These are phyloP conservation scores for Notocelia uddmanniana DNA, from an alignment of 2,888 invertebrate species.

Conservation along the genomic window DNA sequence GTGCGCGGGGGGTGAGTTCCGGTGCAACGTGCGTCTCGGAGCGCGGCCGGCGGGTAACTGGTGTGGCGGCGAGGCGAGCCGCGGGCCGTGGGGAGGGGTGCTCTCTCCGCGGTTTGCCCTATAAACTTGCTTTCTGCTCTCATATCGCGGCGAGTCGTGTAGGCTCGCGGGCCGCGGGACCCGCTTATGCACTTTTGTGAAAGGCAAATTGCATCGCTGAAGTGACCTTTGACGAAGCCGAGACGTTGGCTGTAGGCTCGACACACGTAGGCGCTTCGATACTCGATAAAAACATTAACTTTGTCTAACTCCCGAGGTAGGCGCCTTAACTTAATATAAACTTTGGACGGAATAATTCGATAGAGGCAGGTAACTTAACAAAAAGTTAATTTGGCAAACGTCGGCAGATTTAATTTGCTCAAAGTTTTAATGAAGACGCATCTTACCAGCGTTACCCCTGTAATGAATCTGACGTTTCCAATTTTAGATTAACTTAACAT, in stretches of 20 bases:
- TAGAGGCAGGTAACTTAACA: constrained; percentile 14
- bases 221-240: constrained; percentile 42
- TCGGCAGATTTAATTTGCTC: constrained; percentile 11
- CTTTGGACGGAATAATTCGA: constrained; percentile 16
- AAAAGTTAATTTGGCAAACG: constrained; percentile 13
- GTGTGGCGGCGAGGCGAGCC: constrained; percentile 50
- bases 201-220: constrained; percentile 67
- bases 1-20: constrained; percentile 55
- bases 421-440: constrained; percentile 19
- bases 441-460: constrained; percentile 1
- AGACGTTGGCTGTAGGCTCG: not conserved
- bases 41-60: constrained; percentile 59
- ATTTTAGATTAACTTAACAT: not conserved
- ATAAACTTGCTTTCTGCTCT: constrained; percentile 76
- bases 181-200: constrained; percentile 68
- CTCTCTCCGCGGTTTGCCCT: constrained; percentile 69
- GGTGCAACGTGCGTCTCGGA: constrained; percentile 41
- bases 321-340: constrained; percentile 24
- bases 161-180: constrained; percentile 55
- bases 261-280: constrained; percentile 32
- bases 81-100: constrained; percentile 52
- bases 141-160: constrained; percentile 59
- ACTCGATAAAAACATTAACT: constrained; percentile 5
- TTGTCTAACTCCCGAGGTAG: constrained; percentile 12
- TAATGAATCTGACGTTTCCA: constrained; percentile 1